Evolutionary conservation across 1,140 invertebrate genomes (phyloP).

Genomic region (Euura saliciscinereae): DNA sequence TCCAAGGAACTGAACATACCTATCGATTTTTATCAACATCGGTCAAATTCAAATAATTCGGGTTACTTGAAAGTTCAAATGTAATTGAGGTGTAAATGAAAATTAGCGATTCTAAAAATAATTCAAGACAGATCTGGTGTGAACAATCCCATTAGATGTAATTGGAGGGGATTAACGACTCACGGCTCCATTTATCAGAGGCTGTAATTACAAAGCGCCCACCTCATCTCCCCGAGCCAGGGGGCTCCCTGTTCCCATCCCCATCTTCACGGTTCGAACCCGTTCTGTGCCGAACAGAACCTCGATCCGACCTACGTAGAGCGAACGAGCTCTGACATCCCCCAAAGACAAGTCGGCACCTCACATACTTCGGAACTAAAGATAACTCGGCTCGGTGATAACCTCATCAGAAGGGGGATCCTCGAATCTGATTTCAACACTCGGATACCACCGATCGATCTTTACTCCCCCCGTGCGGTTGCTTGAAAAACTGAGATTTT

Average conservation of each 20-base stretch:
- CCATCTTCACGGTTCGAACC: not conserved
- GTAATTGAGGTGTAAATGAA: not conserved
- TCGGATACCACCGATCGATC: no score
- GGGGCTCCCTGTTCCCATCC: conserved; percentile 16
- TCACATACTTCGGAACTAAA: conserved; percentile 53
- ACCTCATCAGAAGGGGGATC: not conserved
- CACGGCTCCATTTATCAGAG: conserved; percentile 59
- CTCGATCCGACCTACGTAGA: conserved; percentile 42
- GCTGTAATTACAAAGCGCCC: conserved; percentile 57
- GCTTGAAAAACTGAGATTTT: no score
- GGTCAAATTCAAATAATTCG: no score
- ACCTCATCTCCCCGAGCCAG: conserved; percentile 30
- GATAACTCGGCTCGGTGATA: conserved; percentile 41
- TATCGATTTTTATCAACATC: no score
- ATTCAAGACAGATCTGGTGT: conserved; percentile 41
- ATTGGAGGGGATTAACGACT: conserved; percentile 61
- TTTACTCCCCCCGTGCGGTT: no score
- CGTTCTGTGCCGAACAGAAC: not conserved
- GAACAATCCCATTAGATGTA: conserved; percentile 55
- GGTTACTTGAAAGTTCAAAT: no score
- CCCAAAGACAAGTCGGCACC: conserved; percentile 57
- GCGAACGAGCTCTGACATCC: conserved; percentile 54
- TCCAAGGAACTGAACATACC: no score
- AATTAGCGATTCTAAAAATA: conserved; percentile 45
- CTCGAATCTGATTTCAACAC: not conserved